Evolutionary conservation across 2,888 invertebrate species (phyloP).

Genomic region (Synanthedon tipuliformis): DNA sequence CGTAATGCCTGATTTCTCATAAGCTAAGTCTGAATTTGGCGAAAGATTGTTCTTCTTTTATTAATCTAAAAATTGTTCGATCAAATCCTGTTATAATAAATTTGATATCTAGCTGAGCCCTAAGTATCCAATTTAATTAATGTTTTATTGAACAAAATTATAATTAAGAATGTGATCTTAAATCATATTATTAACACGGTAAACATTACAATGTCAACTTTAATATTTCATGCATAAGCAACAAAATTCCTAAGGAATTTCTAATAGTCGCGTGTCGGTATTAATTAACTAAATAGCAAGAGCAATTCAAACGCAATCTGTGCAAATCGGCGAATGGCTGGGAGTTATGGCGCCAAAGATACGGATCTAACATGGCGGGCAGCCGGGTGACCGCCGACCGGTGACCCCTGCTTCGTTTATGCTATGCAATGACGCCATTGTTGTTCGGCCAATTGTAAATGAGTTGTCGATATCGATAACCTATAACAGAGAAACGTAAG

Average conservation of each 20-base stretch:
- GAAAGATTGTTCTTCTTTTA: too few species aligned
- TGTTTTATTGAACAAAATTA: too few species aligned
- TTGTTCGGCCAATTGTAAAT: constrained; percentile 9
- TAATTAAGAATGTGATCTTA: too few species aligned
- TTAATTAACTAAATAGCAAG: constrained; percentile 41
- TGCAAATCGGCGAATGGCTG: constrained; percentile 38
- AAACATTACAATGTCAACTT: too few species aligned
- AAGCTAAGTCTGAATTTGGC: too few species aligned
- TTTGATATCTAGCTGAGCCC: too few species aligned
- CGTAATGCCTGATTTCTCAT: too few species aligned
- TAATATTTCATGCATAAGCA: neutral
- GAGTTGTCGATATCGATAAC: constrained; percentile 13
- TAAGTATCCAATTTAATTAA: too few species aligned
- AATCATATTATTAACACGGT: too few species aligned
- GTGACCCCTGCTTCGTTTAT: constrained; percentile 35
- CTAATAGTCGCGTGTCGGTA: constrained; percentile 12
- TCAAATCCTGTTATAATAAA: too few species aligned
- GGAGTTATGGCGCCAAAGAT: constrained; percentile 57
- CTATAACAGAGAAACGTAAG: neutral
- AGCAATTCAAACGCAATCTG: constrained; percentile 44
- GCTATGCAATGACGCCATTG: constrained; percentile 28
- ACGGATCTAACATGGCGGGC: constrained; percentile 44
- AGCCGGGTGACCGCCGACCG: constrained; percentile 42
- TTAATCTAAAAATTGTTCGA: too few species aligned
- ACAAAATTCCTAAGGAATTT: constrained; percentile 11